phyloP scores from a whole-genome alignment of 2,797 vertebrate species.

The Sebastes cheni region DNA sequence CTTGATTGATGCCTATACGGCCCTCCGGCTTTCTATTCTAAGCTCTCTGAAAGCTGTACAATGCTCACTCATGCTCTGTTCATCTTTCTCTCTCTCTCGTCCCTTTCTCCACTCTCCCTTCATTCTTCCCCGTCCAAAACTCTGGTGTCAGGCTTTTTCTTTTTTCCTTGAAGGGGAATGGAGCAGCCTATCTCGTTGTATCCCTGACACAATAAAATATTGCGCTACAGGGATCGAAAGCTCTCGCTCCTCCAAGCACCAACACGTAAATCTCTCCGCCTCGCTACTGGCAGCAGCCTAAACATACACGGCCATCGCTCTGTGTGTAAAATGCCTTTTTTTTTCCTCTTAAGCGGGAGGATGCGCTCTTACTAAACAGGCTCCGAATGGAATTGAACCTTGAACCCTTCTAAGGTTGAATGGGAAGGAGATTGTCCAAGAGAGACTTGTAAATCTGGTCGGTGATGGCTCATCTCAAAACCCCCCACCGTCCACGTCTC shows the following conservation, averaged over 20 bases:
- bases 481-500: constrained; percentile 26
- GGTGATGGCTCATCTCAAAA: constrained; percentile 67
- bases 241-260: constrained; percentile 58
- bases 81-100: constrained; percentile 12
- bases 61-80: constrained; percentile 55
- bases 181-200: constrained; percentile 53
- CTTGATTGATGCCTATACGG: constrained; percentile 65
- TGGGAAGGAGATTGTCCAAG: constrained; percentile 42
- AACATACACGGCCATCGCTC: constrained; percentile 44
- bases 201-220: constrained; percentile 72
- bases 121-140: constrained; percentile 45
- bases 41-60: constrained; percentile 43
- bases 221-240: constrained; percentile 53
- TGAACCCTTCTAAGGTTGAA: constrained; percentile 65
- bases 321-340: constrained; percentile 38
- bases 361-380: constrained; percentile 54
- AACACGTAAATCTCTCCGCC: constrained; percentile 61
- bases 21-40: constrained; percentile 52
- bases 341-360: constrained; percentile 8
- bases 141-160: constrained; percentile 58
- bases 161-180: constrained; percentile 57
- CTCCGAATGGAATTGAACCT: constrained; percentile 72
- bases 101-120: not conserved
- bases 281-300: constrained; percentile 46
- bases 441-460: constrained; percentile 72